These are phyloP conservation scores for Cremastinae sp. DNA, from an alignment of 2,888 invertebrate species.

Conservation along the genomic window DNA sequence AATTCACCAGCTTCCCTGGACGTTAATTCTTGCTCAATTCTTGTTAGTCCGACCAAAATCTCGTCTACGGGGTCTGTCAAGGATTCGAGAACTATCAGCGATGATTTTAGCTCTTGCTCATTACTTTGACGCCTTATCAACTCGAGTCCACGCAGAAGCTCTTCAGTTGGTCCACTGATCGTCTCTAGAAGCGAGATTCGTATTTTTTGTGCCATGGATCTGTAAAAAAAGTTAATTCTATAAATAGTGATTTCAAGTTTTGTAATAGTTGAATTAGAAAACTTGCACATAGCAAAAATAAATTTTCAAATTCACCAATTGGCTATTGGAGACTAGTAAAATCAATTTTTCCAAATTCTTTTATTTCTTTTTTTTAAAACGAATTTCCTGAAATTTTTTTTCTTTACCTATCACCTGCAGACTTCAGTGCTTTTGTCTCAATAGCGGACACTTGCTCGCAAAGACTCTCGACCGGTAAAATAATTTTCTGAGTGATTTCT, in stretches of 20 bases:
- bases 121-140: slow-evolving; percentile 69
- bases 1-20: slow-evolving; percentile 66
- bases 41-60: slow-evolving; percentile 73
- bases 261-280: too few relatives aligned
- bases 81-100: slow-evolving; percentile 76
- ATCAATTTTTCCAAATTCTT: too few relatives aligned
- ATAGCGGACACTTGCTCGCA: slow-evolving; percentile 73
- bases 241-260: too few relatives aligned
- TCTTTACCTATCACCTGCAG: slow-evolving; percentile 67
- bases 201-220: slow-evolving; percentile 69
- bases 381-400: neutral
- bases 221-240: slow-evolving; percentile 8
- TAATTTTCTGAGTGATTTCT: slow-evolving; percentile 69
- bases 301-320: too few relatives aligned
- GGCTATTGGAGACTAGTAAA: too few relatives aligned
- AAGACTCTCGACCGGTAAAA: slow-evolving; percentile 72
- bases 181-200: slow-evolving; percentile 74
- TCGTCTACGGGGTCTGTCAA: slow-evolving; percentile 81
- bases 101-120: slow-evolving; percentile 65
- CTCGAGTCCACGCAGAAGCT: slow-evolving; percentile 75
- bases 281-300: too few relatives aligned
- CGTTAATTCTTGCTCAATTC: slow-evolving; percentile 72
- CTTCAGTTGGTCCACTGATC: slow-evolving; percentile 76
- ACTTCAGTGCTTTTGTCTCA: slow-evolving; percentile 73
- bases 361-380: too few relatives aligned